These are phyloP conservation scores for Heterocephalus glaber DNA, from an alignment of 2,113 vertebrate genomes.

Conservation along the genomic window DNA sequence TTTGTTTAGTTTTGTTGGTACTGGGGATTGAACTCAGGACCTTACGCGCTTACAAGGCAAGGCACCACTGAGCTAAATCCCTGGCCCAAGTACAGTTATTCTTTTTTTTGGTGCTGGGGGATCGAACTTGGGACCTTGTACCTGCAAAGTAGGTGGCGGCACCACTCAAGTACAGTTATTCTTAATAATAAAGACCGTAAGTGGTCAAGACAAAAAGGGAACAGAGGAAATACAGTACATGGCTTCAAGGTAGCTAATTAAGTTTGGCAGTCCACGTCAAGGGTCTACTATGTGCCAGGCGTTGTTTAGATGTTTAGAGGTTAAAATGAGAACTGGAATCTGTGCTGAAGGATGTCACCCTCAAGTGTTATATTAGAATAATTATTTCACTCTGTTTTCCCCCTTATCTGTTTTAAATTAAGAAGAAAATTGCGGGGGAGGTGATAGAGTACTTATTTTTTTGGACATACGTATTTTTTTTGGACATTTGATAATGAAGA, in stretches of 20 bases:
- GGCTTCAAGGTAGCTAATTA: neutral
- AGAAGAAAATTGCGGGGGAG: neutral
- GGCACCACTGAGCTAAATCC: too few species aligned
- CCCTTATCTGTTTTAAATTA: neutral
- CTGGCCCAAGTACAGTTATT: too few species aligned
- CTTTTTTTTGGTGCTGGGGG: too few species aligned
- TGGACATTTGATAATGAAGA: neutral
- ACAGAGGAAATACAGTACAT: neutral
- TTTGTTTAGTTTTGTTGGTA: too few species aligned
- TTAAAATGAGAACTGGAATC: conserved; percentile 1
- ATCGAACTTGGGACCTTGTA: too few species aligned
- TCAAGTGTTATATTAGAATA: neutral
- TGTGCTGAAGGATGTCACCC: neutral
- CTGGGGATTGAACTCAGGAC: too few species aligned
- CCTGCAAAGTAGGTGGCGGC: too few species aligned
- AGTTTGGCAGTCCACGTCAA: neutral
- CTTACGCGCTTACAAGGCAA: too few species aligned
- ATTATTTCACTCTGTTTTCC: neutral
- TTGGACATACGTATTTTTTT: neutral
- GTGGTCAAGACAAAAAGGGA: neutral
- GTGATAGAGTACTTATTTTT: too few species aligned
- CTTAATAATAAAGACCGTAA: neutral
- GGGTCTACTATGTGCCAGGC: neutral
- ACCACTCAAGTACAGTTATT: too few species aligned
- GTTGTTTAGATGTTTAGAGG: neutral